These are phyloP conservation scores for Venustaconcha ellipsiformis DNA, from an alignment of 1,140 invertebrate genomes.

Conservation along the genomic window DNA sequence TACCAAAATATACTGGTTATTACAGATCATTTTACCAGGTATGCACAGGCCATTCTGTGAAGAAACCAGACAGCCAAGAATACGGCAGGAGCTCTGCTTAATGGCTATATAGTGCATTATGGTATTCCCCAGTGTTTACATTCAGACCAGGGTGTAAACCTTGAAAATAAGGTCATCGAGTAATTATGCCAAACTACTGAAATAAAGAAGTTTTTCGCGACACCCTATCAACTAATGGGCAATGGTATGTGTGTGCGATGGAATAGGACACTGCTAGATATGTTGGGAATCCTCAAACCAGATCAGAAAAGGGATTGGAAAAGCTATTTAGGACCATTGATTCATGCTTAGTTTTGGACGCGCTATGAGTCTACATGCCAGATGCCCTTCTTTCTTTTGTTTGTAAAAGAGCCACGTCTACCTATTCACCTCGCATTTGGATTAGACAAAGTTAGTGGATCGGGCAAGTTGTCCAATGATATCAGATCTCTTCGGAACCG, in stretches of 20 bases:
- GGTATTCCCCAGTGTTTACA: slow-evolving; percentile 8
- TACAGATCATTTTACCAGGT: slow-evolving; percentile 31
- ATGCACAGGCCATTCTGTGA: slow-evolving; percentile 19
- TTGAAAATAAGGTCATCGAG: slow-evolving; percentile 23
- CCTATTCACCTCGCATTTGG: neutral
- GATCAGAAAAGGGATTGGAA: slow-evolving; percentile 11
- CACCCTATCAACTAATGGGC: slow-evolving; percentile 7
- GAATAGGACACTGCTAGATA: slow-evolving; percentile 9
- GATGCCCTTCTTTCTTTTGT: slow-evolving; percentile 14
- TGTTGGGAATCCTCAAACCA: slow-evolving; percentile 8
- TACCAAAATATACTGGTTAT: slow-evolving; percentile 13
- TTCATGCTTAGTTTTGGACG: slow-evolving; percentile 13
- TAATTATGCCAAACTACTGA: slow-evolving; percentile 8
- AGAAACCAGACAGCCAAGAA: slow-evolving; percentile 27
- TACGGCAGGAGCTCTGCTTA: slow-evolving; percentile 18
- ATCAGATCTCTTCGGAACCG: too few relatives aligned
- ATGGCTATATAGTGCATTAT: slow-evolving; percentile 19
- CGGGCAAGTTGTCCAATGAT: too few relatives aligned
- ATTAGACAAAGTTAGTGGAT: too few relatives aligned
- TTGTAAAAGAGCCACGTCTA: slow-evolving; percentile 15
- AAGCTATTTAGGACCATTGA: neutral
- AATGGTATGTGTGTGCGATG: slow-evolving; percentile 3
- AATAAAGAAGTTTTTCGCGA: slow-evolving; percentile 8
- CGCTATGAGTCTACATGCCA: slow-evolving; percentile 4
- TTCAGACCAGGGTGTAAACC: slow-evolving; percentile 27